phyloP scores from a whole-genome alignment of 2,113 vertebrate species.

The Rynchops niger region DNA sequence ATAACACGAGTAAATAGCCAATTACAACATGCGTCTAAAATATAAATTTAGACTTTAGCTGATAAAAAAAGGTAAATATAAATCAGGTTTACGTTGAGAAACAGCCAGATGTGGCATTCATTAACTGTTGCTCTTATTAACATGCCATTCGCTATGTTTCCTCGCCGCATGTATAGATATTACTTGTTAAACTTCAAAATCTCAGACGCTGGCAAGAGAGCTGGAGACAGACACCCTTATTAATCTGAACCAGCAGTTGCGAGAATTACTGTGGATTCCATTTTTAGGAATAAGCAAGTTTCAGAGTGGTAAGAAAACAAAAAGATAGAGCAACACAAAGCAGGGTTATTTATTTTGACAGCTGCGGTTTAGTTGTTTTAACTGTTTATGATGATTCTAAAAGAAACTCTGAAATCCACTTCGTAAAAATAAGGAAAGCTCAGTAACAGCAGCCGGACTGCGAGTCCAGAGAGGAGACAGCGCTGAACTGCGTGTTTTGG shows the following conservation, averaged over 20 bases:
- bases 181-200: not conserved
- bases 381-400: not conserved
- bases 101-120: not conserved
- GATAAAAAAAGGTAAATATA: not conserved
- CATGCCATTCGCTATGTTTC: not conserved
- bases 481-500: fast-evolving
- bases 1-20: not conserved
- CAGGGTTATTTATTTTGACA: conserved; percentile 48
- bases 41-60: not conserved
- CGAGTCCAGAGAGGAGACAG: fast-evolving
- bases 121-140: not conserved
- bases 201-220: not conserved
- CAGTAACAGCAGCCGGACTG: not conserved
- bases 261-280: not conserved
- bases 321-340: not conserved
- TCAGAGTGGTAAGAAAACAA: not conserved
- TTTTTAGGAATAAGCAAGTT: conserved; percentile 38
- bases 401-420: not conserved
- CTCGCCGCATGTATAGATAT: not conserved
- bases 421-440: not conserved
- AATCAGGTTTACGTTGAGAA: not conserved
- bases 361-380: not conserved
- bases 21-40: not conserved
- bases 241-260: not conserved
- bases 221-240: not conserved